Evolutionary conservation across 2,888 invertebrate genomes (phyloP).

Genomic region (Eristalis arbustorum): DNA sequence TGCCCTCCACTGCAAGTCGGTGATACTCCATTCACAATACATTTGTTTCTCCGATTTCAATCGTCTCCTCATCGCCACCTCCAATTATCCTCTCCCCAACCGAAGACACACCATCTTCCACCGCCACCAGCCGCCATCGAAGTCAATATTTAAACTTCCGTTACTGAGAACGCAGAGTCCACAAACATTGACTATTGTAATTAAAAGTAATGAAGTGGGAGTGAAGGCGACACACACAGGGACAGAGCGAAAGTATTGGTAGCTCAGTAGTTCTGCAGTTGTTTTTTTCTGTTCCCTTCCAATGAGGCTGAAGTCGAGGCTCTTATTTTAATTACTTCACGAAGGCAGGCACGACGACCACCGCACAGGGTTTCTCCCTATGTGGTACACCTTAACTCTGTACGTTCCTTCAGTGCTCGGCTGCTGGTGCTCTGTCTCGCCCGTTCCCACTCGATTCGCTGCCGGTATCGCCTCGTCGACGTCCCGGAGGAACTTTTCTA

Average conservation of each 20-base stretch:
- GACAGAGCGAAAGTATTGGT: neutral
- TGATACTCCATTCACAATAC: neutral
- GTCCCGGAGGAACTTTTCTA: constrained; percentile 50
- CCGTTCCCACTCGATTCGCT: neutral
- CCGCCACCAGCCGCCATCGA: neutral
- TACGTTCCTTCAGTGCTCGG: neutral
- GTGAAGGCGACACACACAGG: neutral
- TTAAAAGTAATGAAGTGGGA: neutral
- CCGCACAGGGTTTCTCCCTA: neutral
- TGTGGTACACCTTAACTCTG: constrained; percentile 16
- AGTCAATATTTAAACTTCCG: constrained; percentile 30
- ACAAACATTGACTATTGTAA: constrained; percentile 34
- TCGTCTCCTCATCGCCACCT: neutral
- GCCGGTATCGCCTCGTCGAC: neutral
- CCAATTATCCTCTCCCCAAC: neutral
- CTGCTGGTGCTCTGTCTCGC: neutral
- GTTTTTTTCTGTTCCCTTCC: neutral
- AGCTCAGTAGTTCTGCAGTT: no score
- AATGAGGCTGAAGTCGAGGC: neutral
- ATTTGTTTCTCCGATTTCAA: neutral
- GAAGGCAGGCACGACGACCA: neutral
- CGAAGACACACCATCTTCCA: neutral
- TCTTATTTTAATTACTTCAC: constrained; percentile 35
- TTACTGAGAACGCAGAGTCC: neutral
- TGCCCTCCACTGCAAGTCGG: neutral